Evolutionary conservation across 2,113 vertebrate genomes (phyloP).

Genomic region (Archilochus colubris): DNA sequence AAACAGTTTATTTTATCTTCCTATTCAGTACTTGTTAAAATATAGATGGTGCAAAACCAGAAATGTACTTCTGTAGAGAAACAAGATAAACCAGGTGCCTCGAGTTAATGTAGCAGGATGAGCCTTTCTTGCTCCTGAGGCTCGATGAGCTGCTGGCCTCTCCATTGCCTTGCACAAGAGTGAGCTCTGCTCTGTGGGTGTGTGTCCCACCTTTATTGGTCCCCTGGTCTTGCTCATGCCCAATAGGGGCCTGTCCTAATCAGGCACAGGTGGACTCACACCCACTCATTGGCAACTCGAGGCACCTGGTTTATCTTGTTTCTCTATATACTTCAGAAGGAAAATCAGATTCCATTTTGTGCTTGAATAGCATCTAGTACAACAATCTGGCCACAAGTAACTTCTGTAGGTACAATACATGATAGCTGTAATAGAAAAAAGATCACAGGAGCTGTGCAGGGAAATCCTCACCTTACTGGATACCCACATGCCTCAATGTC

Average conservation of each 20-base stretch:
- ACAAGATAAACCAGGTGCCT: too few relatives aligned
- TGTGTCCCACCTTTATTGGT: too few relatives aligned
- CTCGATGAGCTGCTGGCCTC: too few relatives aligned
- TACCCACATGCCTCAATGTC: not conserved
- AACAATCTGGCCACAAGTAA: not conserved
- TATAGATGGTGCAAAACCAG: not conserved
- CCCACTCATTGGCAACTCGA: too few relatives aligned
- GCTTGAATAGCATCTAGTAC: not conserved
- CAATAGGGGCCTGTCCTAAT: too few relatives aligned
- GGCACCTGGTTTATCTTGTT: too few relatives aligned
- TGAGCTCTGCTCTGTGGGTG: too few relatives aligned
- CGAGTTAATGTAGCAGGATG: too few relatives aligned
- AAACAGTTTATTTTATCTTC: not conserved
- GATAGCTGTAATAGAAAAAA: not conserved
- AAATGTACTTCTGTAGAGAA: not conserved
- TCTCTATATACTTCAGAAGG: not conserved
- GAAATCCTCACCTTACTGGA: not conserved
- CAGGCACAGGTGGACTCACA: too few relatives aligned
- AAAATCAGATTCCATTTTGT: not conserved
- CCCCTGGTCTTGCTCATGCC: too few relatives aligned
- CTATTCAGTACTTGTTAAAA: not conserved
- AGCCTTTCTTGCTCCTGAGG: too few relatives aligned
- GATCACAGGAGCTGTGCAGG: not conserved
- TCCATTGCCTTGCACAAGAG: too few relatives aligned
- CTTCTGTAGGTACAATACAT: not conserved